Conservation (phyloP, 2,797 vertebrate genomes). For the Ctenopoma multispine region DNA sequence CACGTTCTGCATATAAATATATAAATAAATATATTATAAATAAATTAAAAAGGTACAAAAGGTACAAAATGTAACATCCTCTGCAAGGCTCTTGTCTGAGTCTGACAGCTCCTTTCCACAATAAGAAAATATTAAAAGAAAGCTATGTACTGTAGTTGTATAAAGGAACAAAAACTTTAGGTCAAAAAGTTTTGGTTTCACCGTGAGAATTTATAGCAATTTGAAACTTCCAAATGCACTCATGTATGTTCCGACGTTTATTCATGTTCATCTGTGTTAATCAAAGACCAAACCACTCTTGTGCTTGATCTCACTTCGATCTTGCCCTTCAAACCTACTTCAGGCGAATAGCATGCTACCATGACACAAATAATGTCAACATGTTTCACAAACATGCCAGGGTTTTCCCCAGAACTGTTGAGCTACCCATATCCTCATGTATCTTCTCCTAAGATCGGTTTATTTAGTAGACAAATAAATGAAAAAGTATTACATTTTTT, state of each 20-base stretch:
- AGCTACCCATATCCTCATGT: neutral
- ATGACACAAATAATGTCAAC: conserved; percentile 22
- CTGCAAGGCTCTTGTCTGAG: too few species aligned
- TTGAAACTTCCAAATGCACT: neutral
- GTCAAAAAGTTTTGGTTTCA: neutral
- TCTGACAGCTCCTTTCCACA: too few species aligned
- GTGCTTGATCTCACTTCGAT: neutral
- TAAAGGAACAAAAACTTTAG: neutral
- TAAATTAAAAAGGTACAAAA: too few species aligned
- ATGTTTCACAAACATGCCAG: conserved; percentile 1
- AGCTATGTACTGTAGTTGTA: too few species aligned
- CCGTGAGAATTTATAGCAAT: neutral
- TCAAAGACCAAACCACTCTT: neutral
- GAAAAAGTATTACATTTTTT: too few species aligned
- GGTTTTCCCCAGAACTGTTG: conserved; percentile 11
- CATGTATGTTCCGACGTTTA: too few species aligned
- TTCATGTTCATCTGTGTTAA: neutral
- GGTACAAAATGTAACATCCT: too few species aligned
- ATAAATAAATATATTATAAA: too few species aligned
- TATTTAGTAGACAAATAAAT: neutral
- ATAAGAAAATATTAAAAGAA: too few species aligned
- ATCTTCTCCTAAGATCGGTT: neutral
- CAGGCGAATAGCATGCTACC: conserved; percentile 17
- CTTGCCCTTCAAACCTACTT: conserved; percentile 1
- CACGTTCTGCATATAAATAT: too few species aligned